Base-by-base conservation (phyloP, 2,888 invertebrate species). In the Nemotelus pantherinus region DNA sequence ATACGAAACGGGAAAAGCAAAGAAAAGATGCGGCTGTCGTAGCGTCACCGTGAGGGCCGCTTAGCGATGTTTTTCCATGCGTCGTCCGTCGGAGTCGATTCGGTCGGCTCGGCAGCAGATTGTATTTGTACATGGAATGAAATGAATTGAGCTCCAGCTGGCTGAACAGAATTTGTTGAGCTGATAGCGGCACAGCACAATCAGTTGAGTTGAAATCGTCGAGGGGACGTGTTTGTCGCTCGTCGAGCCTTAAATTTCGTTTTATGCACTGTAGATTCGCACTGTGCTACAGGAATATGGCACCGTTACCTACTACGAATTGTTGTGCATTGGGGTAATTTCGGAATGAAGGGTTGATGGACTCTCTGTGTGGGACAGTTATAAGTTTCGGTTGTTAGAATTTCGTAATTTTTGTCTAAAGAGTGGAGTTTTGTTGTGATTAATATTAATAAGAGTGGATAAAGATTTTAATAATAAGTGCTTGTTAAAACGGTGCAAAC, bases 201-300 rank as follows among this genome's bases (percentile, higher is more conserved):
- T 74, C 74, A 74, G 74, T 74, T 74, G 60, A 60, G 60, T 74
- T 50, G 48, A 60, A 74, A 60, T 41, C 74, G 74, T 50, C 60
- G 74, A 74, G 10, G 63, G 41, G 60, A 63, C 47, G 60, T 7
- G 39, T 74, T 39, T 60, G 41, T 74, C 74, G 74, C 48, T 74
- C 48, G 48, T 60, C 48, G 60, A 45, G 47, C n/a, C 44, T 48
- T 5, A 47, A 7, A 41, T 43, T 63, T 43, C 48, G 74, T 41
- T 74, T 74, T 47, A 55, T 55, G 74, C 60, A 43, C n/a, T 50
- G 50, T 63, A 60, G 39, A 41, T 63, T 74, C 47, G 3, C 45
- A 44, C 10, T 53, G 41, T 55, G 3, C 25, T 25, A 25, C 48
- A 50, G 63, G 60, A 50, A n/a, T 63, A 74, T 74, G 74, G 74